Conservation (phyloP, 2,888 invertebrate genomes). For the Silvanus unidentatus region DNA sequence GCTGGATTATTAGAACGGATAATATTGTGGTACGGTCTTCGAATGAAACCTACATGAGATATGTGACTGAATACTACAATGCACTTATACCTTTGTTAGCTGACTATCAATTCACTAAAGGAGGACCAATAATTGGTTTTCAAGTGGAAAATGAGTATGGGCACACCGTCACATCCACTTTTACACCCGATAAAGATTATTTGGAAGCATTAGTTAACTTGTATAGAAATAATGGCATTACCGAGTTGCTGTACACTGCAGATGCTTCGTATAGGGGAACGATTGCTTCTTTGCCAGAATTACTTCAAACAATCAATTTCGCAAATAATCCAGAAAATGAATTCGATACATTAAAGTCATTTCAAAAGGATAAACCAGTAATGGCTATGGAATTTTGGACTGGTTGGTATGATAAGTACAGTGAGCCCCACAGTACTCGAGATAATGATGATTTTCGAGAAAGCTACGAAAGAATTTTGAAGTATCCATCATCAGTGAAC, state of each 20-base stretch:
- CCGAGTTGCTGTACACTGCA: conserved; percentile 50
- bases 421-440: conserved; percentile 36
- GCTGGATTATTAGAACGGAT: conserved; percentile 42
- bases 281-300: conserved; percentile 42
- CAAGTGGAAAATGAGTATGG: conserved; percentile 67
- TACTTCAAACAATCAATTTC: conserved; percentile 54
- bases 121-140: conserved; percentile 81
- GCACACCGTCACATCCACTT: conserved; percentile 46
- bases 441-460: conserved; percentile 25
- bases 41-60: conserved; percentile 12
- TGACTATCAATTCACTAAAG: conserved; percentile 58
- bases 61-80: conserved; percentile 43
- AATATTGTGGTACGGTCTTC: conserved; percentile 46
- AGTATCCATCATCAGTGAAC: conserved; percentile 59
- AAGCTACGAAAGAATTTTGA: conserved; percentile 25
- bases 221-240: conserved; percentile 35
- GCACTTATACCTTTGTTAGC: conserved; percentile 47
- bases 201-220: conserved; percentile 43
- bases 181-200: conserved; percentile 38
- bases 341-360: conserved; percentile 41
- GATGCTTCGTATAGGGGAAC: conserved; percentile 43
- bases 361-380: conserved; percentile 49
- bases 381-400: conserved; percentile 58
- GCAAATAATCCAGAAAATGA: conserved; percentile 45
- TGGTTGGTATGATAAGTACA: conserved; percentile 57